Evolutionary conservation across 2,797 vertebrate genomes (phyloP).

Genomic region (Spea hammondii): DNA sequence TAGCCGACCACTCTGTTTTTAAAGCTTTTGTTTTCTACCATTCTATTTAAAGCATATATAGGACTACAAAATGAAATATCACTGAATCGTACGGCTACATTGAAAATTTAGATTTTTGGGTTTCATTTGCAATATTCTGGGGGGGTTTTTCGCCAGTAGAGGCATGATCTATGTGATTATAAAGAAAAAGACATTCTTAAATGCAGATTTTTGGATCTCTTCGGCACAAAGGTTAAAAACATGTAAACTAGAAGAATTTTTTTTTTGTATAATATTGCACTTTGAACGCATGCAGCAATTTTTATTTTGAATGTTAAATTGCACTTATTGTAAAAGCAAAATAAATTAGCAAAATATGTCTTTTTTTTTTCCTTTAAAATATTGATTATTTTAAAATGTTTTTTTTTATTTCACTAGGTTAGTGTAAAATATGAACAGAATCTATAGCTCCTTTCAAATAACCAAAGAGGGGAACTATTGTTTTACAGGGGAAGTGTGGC

Average conservation of each 20-base stretch:
- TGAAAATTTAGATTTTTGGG: background rate
- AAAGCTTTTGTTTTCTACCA: background rate
- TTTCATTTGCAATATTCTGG: background rate
- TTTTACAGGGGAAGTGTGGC: too few species aligned
- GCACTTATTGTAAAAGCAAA: conserved; percentile 28
- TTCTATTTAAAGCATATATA: background rate
- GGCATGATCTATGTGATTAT: conserved; percentile 9
- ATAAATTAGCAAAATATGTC: background rate
- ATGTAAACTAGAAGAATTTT: conserved; percentile 34
- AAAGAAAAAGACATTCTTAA: background rate
- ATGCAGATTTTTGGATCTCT: conserved; percentile 33
- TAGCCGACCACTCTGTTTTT: background rate
- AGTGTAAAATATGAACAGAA: too few species aligned
- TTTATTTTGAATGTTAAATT: conserved; percentile 27
- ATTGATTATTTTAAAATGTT: too few species aligned
- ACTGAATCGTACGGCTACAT: too few species aligned
- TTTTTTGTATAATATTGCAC: conserved; percentile 3
- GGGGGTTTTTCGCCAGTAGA: background rate
- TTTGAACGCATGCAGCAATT: conserved; percentile 2
- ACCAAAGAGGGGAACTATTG: too few species aligned
- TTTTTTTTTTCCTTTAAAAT: too few species aligned
- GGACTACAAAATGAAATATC: too few species aligned
- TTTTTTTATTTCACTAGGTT: too few species aligned
- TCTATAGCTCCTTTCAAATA: too few species aligned
- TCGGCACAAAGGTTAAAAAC: conserved; percentile 33